Conservation (phyloP, 2,113 vertebrate genomes). For the Aviceda subcristata region DNA sequence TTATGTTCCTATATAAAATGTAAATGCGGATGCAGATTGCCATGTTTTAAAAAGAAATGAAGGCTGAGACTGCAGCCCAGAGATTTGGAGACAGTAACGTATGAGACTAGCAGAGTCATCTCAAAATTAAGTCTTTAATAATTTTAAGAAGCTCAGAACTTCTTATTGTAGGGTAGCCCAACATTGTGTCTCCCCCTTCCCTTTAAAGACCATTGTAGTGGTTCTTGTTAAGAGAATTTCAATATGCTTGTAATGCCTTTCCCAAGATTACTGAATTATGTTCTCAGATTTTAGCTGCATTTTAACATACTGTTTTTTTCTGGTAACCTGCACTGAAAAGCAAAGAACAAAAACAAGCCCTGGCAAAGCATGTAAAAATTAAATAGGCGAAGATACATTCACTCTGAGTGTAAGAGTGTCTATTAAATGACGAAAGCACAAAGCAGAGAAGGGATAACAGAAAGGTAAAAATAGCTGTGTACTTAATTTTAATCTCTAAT, state of each 20-base stretch:
- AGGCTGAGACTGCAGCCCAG: background rate
- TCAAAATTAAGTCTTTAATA: background rate
- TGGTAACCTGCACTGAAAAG: background rate
- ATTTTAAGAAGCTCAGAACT: background rate
- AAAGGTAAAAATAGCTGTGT: background rate
- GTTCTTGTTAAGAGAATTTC: background rate
- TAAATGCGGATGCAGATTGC: background rate
- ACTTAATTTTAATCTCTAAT: constrained; percentile 1
- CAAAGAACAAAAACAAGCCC: background rate
- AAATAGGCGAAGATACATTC: background rate
- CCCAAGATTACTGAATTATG: background rate
- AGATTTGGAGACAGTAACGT: rapidly evolving
- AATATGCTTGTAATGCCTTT: background rate
- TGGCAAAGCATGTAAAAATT: background rate
- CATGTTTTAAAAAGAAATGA: background rate
- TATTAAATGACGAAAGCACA: background rate
- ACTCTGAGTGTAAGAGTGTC: background rate
- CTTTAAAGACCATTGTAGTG: background rate
- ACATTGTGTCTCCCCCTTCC: rapidly evolving
- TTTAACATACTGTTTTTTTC: background rate
- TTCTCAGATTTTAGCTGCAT: background rate
- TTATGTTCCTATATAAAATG: background rate
- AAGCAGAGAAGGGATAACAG: background rate
- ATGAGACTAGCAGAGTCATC: background rate
- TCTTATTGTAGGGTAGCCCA: background rate